These are phyloP conservation scores for Cryptus armator DNA, from an alignment of 2,888 invertebrate species.

Conservation along the genomic window DNA sequence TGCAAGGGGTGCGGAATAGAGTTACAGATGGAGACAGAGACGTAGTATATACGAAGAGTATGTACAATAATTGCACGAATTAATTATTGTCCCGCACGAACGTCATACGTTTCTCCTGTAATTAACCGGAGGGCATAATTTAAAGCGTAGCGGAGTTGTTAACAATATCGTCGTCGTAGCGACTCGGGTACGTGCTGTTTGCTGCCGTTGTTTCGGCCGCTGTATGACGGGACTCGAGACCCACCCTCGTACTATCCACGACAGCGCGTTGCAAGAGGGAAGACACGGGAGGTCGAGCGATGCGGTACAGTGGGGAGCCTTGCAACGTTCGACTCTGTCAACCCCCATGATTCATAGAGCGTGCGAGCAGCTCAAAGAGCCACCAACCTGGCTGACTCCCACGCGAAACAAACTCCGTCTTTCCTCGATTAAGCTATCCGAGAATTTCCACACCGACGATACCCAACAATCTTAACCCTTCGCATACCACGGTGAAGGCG, in stretches of 20 bases:
- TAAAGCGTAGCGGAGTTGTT: constrained; percentile 81
- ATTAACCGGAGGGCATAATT: constrained; percentile 83
- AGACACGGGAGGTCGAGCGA: constrained; percentile 39
- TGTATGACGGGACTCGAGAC: constrained; percentile 56
- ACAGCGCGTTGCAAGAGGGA: constrained; percentile 49
- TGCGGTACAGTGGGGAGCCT: constrained; percentile 15
- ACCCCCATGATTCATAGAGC: constrained; percentile 71
- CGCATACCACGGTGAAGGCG: not conserved
- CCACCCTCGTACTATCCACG: constrained; percentile 61
- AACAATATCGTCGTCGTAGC: constrained; percentile 76
- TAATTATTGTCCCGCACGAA: constrained; percentile 84
- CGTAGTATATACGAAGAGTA: constrained; percentile 69
- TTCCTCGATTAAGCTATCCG: constrained; percentile 46
- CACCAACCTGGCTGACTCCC: constrained; percentile 48
- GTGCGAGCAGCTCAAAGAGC: constrained; percentile 59
- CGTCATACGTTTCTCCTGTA: constrained; percentile 82
- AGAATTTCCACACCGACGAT: not conserved
- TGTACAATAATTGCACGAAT: constrained; percentile 81
- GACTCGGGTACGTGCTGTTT: constrained; percentile 54
- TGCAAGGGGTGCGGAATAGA: constrained; percentile 20
- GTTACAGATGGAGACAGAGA: constrained; percentile 66
- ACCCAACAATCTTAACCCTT: constrained; percentile 16
- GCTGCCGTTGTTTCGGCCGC: constrained; percentile 37
- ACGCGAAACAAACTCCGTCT: constrained; percentile 40
- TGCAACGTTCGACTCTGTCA: constrained; percentile 69